Evolutionary conservation across 2,888 invertebrate genomes (phyloP).

Genomic region (Diaprepes abbreviatus): DNA sequence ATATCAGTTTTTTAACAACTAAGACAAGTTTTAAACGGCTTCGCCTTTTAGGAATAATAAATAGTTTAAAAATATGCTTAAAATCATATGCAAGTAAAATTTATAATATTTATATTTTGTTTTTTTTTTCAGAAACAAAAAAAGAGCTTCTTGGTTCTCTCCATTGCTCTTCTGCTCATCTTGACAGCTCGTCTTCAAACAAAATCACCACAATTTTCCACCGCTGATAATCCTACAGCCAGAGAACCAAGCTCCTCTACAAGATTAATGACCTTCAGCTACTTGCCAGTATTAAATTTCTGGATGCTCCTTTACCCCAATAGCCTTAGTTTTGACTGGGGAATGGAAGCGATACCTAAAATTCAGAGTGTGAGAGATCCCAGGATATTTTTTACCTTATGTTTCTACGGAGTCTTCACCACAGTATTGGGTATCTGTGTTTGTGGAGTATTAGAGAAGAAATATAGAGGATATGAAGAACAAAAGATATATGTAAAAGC

Average conservation of each 20-base stretch:
- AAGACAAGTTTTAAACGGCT: too few relatives aligned
- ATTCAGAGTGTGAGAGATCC: conserved; percentile 83
- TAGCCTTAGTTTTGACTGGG: conserved; percentile 97
- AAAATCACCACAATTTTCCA: conserved; percentile 86
- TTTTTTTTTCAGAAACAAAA: conserved; percentile 76
- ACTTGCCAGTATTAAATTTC: conserved; percentile 93
- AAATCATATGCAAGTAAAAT: too few relatives aligned
- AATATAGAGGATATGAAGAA: conserved; percentile 3
- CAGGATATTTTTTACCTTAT: conserved; percentile 81
- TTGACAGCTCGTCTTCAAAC: conserved; percentile 85
- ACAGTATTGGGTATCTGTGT: conserved; percentile 54
- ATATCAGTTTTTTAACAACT: too few relatives aligned
- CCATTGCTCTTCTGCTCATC: conserved; percentile 77
- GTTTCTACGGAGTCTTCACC: conserved; percentile 76
- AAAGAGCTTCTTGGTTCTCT: conserved; percentile 79
- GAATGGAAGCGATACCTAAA: conserved; percentile 95
- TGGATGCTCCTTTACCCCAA: conserved; percentile 88
- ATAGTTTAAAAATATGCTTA: too few relatives aligned
- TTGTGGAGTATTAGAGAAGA: conserved; percentile 27
- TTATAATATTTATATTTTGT: neutral
- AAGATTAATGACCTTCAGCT: conserved; percentile 90
- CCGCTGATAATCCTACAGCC: conserved; percentile 97
- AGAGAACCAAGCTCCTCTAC: conserved; percentile 85
- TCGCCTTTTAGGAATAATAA: too few relatives aligned
- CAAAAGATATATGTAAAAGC: conserved; percentile 3